These are phyloP conservation scores for Luscinia luscinia DNA, from an alignment of 2,797 vertebrate species.

Conservation along the genomic window DNA sequence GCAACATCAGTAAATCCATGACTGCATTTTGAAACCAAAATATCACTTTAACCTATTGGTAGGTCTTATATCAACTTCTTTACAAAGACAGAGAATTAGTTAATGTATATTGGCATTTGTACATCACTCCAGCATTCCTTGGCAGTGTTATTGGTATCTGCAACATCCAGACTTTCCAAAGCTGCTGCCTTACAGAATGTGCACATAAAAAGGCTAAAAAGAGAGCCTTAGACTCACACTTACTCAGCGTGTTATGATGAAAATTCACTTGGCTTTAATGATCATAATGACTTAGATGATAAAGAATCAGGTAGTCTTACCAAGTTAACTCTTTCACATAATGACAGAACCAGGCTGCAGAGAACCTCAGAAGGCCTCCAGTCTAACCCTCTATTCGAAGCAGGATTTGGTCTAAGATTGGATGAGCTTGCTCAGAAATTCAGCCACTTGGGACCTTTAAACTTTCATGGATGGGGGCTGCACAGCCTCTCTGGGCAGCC, in stretches of 20 bases:
- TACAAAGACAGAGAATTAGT: neutral
- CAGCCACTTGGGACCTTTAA: neutral
- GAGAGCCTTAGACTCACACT: neutral
- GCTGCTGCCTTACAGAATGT: conserved; percentile 4
- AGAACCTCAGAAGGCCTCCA: neutral
- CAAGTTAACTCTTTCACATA: neutral
- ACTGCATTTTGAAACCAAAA: neutral
- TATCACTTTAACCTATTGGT: neutral
- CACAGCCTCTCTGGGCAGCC: neutral
- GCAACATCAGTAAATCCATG: neutral
- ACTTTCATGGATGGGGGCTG: neutral
- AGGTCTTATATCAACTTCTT: neutral
- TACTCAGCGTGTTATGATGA: neutral
- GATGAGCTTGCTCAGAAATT: neutral
- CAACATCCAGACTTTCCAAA: conserved; percentile 25
- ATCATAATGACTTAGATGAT: neutral
- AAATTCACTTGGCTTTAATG: neutral
- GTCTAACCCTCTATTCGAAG: neutral
- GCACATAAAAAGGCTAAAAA: conserved; percentile 10
- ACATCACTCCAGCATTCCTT: neutral
- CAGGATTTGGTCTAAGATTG: neutral
- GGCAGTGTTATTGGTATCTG: conserved; percentile 2
- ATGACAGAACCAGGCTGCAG: neutral
- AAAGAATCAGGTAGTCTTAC: neutral
- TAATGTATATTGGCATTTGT: neutral